Conservation (phyloP, 2,113 vertebrate species). For the Psammodynastes pulverulentus region DNA sequence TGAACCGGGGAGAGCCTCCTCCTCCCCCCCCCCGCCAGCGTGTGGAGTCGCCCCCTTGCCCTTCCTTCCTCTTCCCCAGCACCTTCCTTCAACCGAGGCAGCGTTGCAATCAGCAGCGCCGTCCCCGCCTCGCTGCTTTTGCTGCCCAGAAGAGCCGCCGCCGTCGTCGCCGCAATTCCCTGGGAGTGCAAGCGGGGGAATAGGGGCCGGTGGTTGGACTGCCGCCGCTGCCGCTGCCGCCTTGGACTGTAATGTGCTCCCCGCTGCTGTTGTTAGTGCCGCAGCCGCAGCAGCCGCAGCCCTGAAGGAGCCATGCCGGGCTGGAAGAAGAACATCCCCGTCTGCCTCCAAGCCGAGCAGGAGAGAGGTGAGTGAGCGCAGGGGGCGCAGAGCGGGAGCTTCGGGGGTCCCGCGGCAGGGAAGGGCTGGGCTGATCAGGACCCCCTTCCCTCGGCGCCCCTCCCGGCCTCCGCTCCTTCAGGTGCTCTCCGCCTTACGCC, state of each 20-base stretch:
- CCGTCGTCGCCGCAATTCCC: neutral
- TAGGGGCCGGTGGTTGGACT: neutral
- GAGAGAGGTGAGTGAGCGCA: conserved; percentile 77
- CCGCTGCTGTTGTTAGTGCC: neutral
- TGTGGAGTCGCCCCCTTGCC: neutral
- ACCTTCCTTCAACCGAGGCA: neutral
- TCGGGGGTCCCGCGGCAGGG: conserved; percentile 26
- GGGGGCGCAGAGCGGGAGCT: conserved; percentile 23
- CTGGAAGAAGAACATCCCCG: conserved; percentile 97
- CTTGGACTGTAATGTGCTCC: conserved; percentile 44
- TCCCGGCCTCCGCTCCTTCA: neutral
- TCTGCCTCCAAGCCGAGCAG: conserved; percentile 92
- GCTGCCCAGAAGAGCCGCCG: conserved; percentile 17
- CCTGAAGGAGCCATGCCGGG: conserved; percentile 81
- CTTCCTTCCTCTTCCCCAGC: neutral
- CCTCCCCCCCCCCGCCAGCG: neutral
- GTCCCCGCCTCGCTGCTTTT: neutral
- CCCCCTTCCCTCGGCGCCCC: neutral
- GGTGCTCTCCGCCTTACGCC: neutral
- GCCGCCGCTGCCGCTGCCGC: neutral
- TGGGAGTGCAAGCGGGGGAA: conserved; percentile 2
- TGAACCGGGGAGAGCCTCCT: conserved; percentile 15
- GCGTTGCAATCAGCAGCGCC: neutral
- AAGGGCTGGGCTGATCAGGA: neutral
- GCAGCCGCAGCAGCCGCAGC: conserved; percentile 25